Evolutionary conservation across 2,797 vertebrate species (phyloP), one percentile per base, ranked within the genome.

Genomic region (Gymnothorax reevesii): DNA sequence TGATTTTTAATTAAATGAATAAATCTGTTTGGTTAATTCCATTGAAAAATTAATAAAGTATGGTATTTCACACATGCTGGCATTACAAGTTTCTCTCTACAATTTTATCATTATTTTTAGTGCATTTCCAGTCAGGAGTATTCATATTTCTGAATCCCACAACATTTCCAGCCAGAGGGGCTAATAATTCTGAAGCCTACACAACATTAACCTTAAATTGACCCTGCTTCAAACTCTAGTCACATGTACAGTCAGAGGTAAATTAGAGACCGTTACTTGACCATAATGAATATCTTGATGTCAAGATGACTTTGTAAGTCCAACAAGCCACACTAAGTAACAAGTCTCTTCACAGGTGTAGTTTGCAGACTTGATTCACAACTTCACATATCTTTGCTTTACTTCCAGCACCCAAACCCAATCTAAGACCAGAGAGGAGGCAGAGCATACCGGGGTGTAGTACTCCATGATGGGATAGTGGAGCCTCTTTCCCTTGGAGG

Each of bases 401-500:
- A 60, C 17, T 57, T 79, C 55, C 27, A 15, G 0, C 54, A 27
- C 27, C 55, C 55, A 54, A 0, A 54, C 73, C 42, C 42, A 12
- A 17, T 15, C 27, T 49, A 42, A 77, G 33, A 49, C 33, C 27
- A 12, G 17, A 22, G 25, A 20, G 8, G 17, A 69, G 33, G 49
- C 42, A 60, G 17, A 15, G 42, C 64, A 0, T 94, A 97, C 96
- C 89, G 94, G 94, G 0, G 94, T 96, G 88, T 96, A 97, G 92
- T 97, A 97, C 84, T 97, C 97, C 95, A 97, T 97, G 92, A 97
- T 97, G 86, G 96, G 97, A 84, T 97, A 97, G 89, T 97, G 95
- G 33, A 97, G 93, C 87, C 96, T 96, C 92, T 97, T 96, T 90
- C 96, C 96, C 90, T 97, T 97, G 91, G 95, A 95, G 90, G 96